Base-by-base conservation (phyloP, 1,140 invertebrate species). In the Cheumatopsyche charites region DNA sequence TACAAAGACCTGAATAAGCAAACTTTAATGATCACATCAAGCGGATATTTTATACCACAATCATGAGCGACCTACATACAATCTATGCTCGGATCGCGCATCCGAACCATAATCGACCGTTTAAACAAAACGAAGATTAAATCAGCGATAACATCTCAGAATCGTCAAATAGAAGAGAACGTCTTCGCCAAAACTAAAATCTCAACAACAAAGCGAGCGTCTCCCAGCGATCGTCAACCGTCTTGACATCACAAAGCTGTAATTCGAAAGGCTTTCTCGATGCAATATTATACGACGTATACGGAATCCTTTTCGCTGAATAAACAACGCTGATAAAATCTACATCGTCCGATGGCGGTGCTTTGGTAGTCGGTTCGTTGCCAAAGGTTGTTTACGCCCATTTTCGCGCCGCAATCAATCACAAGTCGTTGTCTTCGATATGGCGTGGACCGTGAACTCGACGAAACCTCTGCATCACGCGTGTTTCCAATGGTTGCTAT, bases 391-490 rank as follows among this genome's bases (percentile, higher is more conserved):
- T 63, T 63, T 63, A 42, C 26, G 26, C 13, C 62, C 62, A 63
- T 43, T 63, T 63, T 63, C 62, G 62, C 62, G 41, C 29, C 36
- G 29, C 36, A 63, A 63, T 63, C 62, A 63, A 63, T 63, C 62
- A 63, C 62, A n/a, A 1, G 12, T 36, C 29, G 29, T 36, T 36
- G 29, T 36, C 29, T 36, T 36, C 29, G 9, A 36, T 36, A 36
- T 36, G 29, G 29, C 29, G 9, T 36, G 29, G 29, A 36, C 29
- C 29, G 13, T 63, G 62, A 63, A 63, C 62, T 43, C 55, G 43
- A 47, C 29, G 29, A 58, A 58, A 58, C 21, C 55, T 58, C 62
- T 63, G 17, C 58, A 62, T 62, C 58, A 62, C 36, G 36, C 62
- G 19, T 63, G 62, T 63, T 41, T 43, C 26, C 23, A 47, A 58